phyloP scores from a whole-genome alignment of 2,888 invertebrate species.

The Helicoverpa assulta region DNA sequence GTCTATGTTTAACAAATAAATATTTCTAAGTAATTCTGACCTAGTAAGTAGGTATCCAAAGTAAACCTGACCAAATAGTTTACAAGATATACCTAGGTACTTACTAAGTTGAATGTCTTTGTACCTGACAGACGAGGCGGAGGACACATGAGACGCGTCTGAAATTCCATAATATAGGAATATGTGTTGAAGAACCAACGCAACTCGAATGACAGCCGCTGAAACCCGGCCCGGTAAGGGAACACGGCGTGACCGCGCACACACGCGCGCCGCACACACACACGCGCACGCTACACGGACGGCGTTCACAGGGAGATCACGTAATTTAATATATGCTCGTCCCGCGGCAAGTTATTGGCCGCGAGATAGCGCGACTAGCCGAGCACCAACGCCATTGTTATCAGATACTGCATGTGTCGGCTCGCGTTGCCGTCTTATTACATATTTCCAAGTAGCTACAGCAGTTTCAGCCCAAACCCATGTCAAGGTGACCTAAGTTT shows the following conservation, averaged over 20 bases:
- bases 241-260: constrained; percentile 14
- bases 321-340: constrained; percentile 36
- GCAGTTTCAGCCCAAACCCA: neutral
- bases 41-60: no score
- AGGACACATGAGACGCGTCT: neutral
- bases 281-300: constrained; percentile 7
- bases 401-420: constrained; percentile 26
- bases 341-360: constrained; percentile 23
- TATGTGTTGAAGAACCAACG: constrained; percentile 3
- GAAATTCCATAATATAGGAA: constrained; percentile 3
- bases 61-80: no score
- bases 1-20: no score
- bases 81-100: no score
- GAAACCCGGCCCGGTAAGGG: constrained; percentile 15
- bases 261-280: neutral
- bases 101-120: no score
- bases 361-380: constrained; percentile 25
- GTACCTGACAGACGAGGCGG: neutral
- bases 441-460: neutral
- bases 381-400: constrained; percentile 4
- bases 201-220: constrained; percentile 15
- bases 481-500: neutral
- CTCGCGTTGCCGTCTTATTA: constrained; percentile 2
- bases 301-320: constrained; percentile 48
- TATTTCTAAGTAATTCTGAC: no score